Percentiles rank a stretch among this genome's conserved stretches.
Conservation (phyloP, 2,113 vertebrate species). For the Tragelaphus buxtoni region DNA sequence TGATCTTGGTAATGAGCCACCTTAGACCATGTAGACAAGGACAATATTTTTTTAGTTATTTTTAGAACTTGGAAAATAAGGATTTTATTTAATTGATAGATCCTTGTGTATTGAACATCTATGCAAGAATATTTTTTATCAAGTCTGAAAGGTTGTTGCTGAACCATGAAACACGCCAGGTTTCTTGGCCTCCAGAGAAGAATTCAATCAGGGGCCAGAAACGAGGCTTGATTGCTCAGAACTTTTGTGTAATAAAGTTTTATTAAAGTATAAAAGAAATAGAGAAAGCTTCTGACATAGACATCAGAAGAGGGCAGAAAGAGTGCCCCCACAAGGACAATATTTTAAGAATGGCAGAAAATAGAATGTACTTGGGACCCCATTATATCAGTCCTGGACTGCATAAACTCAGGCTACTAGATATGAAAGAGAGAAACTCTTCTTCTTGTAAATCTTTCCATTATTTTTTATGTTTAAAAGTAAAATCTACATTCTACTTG, state of each 20-base stretch:
- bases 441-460: not conserved
- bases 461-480: not conserved
- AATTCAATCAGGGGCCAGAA: not conserved
- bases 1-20: not conserved
- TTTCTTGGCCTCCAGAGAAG: not conserved
- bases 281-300: not conserved
- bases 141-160: not conserved
- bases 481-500: not conserved
- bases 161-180: rapidly evolving
- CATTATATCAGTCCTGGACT: not conserved
- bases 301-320: not conserved
- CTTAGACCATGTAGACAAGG: not conserved
- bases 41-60: not conserved
- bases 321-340: not conserved
- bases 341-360: not conserved
- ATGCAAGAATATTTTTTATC: not conserved
- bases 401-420: not conserved
- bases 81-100: not conserved
- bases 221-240: not conserved
- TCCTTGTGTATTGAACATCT: not conserved
- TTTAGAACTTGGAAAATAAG: not conserved
- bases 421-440: not conserved
- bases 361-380: not conserved
- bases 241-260: not conserved
- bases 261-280: not conserved